Evolutionary conservation across 2,888 invertebrate genomes (phyloP).

Genomic region (Sinodicranocentrus sp.): DNA sequence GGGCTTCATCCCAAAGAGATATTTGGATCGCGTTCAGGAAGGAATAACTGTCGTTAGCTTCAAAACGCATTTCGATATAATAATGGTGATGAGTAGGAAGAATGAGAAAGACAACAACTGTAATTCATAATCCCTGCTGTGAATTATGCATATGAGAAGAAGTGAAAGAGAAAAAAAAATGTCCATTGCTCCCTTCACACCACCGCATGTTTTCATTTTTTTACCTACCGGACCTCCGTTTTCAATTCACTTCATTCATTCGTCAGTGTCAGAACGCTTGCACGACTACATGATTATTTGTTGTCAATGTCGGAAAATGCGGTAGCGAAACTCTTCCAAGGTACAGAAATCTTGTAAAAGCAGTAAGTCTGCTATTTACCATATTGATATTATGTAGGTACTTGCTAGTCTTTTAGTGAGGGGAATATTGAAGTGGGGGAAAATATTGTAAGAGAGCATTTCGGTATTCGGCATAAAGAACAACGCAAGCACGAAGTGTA

Average conservation of each 20-base stretch:
- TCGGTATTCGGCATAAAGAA: too few relatives aligned
- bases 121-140: conserved; percentile 58
- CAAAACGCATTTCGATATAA: conserved; percentile 1
- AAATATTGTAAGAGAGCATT: conserved; percentile 19
- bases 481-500: too few relatives aligned
- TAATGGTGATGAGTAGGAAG: conserved; percentile 46
- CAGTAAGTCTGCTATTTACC: too few relatives aligned
- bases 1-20: background rate
- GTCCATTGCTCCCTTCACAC: background rate
- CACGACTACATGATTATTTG: conserved; percentile 52
- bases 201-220: background rate
- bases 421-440: conserved; percentile 23
- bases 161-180: conserved; percentile 7
- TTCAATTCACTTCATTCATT: conserved; percentile 56
- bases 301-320: conserved; percentile 51
- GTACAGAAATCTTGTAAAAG: too few relatives aligned
- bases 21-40: conserved; percentile 41
- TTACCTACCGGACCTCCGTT: conserved; percentile 57
- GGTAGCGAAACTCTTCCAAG: background rate
- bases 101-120: conserved; percentile 40
- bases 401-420: too few relatives aligned
- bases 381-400: too few relatives aligned
- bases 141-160: conserved; percentile 50
- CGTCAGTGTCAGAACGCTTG: conserved; percentile 55
- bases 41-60: conserved; percentile 16